Conservation (phyloP, 1,140 invertebrate genomes). For the Oryctes rhinoceros region DNA sequence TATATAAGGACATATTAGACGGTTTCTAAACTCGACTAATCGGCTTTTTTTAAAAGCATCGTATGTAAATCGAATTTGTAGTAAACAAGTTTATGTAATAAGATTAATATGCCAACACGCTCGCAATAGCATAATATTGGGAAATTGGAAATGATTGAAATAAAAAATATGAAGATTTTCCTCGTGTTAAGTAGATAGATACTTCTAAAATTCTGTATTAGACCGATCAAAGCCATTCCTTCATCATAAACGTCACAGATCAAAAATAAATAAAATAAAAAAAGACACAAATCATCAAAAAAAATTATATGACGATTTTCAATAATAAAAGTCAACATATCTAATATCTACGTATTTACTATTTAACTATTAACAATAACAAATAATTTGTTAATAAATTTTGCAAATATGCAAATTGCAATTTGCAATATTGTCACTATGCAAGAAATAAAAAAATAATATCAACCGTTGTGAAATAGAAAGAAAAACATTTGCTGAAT, state of each 20-base stretch:
- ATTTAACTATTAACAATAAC: neutral
- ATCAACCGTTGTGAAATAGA: neutral
- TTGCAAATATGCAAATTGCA: neutral
- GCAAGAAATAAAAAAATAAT: constrained; percentile 13
- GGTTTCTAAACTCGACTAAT: too few species aligned
- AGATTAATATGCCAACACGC: neutral
- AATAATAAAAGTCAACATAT: neutral
- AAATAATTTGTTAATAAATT: neutral
- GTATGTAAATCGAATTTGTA: neutral
- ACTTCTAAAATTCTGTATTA: too few species aligned
- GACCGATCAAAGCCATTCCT: too few species aligned
- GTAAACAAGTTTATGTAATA: neutral
- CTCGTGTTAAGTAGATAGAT: too few species aligned
- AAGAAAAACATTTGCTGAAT: neutral
- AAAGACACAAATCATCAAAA: neutral
- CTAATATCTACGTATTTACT: neutral
- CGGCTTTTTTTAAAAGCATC: neutral
- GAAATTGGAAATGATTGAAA: too few species aligned
- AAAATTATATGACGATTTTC: neutral
- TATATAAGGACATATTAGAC: too few species aligned
- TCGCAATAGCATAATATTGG: too few species aligned
- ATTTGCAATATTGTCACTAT: neutral
- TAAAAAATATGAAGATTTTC: too few species aligned
- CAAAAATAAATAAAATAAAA: too few species aligned
- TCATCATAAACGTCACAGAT: too few species aligned